Conservation (phyloP, 1,140 invertebrate species). For the Drosophila punjabiensis region DNA sequence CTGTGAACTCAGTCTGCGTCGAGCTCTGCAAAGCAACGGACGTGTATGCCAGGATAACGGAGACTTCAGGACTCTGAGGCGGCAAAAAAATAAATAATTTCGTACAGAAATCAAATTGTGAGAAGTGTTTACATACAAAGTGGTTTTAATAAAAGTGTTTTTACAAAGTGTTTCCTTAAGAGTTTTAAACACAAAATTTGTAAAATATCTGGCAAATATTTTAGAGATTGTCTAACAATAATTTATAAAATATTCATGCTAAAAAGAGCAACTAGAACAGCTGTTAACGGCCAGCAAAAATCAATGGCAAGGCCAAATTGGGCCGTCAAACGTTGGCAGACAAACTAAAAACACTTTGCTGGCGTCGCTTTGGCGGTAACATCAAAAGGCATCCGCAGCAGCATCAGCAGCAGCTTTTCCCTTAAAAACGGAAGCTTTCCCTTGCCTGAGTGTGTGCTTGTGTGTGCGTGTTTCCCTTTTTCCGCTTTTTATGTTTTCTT, state of each 20-base stretch:
- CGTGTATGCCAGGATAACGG: slow-evolving; percentile 51
- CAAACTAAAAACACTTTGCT: slow-evolving; percentile 30
- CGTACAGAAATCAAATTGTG: slow-evolving; percentile 1
- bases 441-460: slow-evolving; percentile 9
- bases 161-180: neutral
- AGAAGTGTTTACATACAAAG: neutral
- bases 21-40: slow-evolving; percentile 72
- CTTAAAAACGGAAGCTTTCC: slow-evolving; percentile 66
- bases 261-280: neutral
- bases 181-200: slow-evolving; percentile 10
- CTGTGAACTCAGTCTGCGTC: slow-evolving; percentile 59
- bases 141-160: neutral
- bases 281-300: slow-evolving; percentile 46
- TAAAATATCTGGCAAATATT: neutral
- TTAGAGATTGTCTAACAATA: neutral
- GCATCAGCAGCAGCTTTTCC: slow-evolving; percentile 49
- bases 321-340: slow-evolving; percentile 17
- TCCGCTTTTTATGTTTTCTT: slow-evolving; percentile 35
- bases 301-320: slow-evolving; percentile 39
- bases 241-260: neutral
- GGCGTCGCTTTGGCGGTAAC: slow-evolving; percentile 69
- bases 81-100: slow-evolving; percentile 39
- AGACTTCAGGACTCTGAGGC: slow-evolving; percentile 29
- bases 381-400: slow-evolving; percentile 25
- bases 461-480: slow-evolving; percentile 25